Conservation (phyloP, 2,113 vertebrate genomes). For the Amblyopsis rosae region DNA sequence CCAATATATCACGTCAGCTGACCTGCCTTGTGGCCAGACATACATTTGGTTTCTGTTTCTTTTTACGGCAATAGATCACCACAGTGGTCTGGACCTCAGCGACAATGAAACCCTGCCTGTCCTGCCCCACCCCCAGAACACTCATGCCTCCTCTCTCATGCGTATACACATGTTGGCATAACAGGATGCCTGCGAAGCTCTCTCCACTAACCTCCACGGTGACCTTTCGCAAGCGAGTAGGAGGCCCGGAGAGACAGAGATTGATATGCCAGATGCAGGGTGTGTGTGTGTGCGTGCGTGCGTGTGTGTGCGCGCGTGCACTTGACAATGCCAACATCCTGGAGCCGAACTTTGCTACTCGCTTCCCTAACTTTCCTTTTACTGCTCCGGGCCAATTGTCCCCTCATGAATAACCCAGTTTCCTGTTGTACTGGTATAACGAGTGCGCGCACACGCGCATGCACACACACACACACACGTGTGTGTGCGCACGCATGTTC, state of each 20-base stretch:
- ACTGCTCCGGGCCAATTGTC: conserved; percentile 50
- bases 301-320: conserved; percentile 21
- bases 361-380: conserved; percentile 63
- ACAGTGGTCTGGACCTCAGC: conserved; percentile 42
- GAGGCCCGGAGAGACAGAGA: conserved; percentile 55
- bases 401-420: not conserved
- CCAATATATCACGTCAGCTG: conserved; percentile 55
- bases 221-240: conserved; percentile 30
- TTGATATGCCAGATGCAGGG: conserved; percentile 63
- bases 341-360: conserved; percentile 58
- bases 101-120: conserved; percentile 26
- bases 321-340: conserved; percentile 63
- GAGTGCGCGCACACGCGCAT: conserved; percentile 55
- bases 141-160: conserved; percentile 9
- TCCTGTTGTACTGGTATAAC: conserved; percentile 19
- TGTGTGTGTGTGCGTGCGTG: conserved; percentile 9
- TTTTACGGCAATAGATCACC: conserved; percentile 55
- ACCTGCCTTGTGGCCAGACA: conserved; percentile 58
- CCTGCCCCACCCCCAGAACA: not conserved
- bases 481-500: conserved; percentile 14
- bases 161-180: conserved; percentile 11
- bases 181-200: conserved; percentile 34
- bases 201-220: conserved; percentile 56
- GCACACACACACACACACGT: conserved; percentile 15
- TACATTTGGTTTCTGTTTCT: conserved; percentile 71